Base-by-base conservation (phyloP, 2,888 invertebrate genomes). In the Ophion costatus region DNA sequence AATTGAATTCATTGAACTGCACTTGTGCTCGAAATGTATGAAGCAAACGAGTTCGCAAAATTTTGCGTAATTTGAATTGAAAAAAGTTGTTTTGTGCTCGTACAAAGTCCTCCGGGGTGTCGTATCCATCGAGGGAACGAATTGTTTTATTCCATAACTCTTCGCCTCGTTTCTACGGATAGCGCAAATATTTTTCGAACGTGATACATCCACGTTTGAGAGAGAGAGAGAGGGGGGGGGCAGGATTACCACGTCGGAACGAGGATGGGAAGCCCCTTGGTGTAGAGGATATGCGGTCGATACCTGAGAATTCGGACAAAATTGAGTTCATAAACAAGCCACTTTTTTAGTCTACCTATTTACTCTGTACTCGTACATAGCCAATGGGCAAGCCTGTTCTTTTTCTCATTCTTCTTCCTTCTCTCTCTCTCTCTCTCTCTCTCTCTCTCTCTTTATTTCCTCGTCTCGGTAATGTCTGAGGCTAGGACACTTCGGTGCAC, bases 371-470 rank as follows among this genome's bases (percentile, higher is more conserved):
- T 69, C 59, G 42, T 51, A 57, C 24, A 63, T 14, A 61, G 51
- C 33, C 64, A 64, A 20, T 75, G 75, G 64, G 22, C 56, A 66
- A 17, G n/a, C 51, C 29, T 29, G 20, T 56, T 20, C 87, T 89
- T 88, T 51, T 57, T 59, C 45, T 71, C 61, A 42, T 56, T 70
- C 29, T 38, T 38, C 33, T 59, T n/a, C 17, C 33, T 59, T n/a
- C 33, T 83, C 85, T 84, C 83, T 86, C 84, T 24, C 87, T 84
- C 88, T 86, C 85, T 64, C 51, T 83, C 85, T 84, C 83, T 86
- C 84, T 24, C 87, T 84, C 88, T 86, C 83, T 51, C 84, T 51
- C 51, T 56, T 69, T 29, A 14, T 24, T 67, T 51, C 5, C 22
- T 70, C n/a, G 38, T 67, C 59, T 69, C 61, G 24, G 56, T 42